A percentile compares a stretch with the other conserved stretches of the same genome.
Evolutionary conservation across 2,888 invertebrate species (phyloP).

Genomic region (Acrobasis suavella): DNA sequence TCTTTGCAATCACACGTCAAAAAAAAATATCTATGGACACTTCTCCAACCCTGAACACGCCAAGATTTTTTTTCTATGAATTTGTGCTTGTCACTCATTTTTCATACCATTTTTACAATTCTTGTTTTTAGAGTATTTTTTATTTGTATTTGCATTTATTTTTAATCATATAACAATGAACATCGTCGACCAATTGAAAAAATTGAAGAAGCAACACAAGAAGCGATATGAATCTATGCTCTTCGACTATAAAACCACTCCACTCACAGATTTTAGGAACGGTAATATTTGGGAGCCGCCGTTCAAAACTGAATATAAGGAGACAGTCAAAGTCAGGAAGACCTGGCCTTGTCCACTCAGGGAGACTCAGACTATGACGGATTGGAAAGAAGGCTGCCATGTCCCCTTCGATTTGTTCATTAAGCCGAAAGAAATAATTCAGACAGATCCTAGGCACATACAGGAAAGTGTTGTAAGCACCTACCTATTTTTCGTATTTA

Average conservation of each 20-base stretch:
- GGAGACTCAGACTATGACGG: slow-evolving; percentile 41
- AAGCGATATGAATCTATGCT: slow-evolving; percentile 37
- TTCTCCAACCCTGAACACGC: too few relatives aligned
- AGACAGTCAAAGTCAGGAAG: slow-evolving; percentile 30
- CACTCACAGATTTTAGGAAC: slow-evolving; percentile 36
- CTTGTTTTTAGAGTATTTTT: neutral
- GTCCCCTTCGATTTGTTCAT: slow-evolving; percentile 40
- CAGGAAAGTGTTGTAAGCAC: slow-evolving; percentile 50
- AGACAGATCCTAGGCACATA: slow-evolving; percentile 38
- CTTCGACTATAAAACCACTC: slow-evolving; percentile 43
- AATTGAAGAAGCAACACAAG: neutral
- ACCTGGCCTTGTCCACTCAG: slow-evolving; percentile 36
- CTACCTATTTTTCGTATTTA: neutral
- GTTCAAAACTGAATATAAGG: slow-evolving; percentile 35
- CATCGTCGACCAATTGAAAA: neutral
- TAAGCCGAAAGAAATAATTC: slow-evolving; percentile 40
- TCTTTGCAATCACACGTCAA: too few relatives aligned
- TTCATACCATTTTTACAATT: neutral
- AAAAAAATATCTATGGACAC: too few relatives aligned
- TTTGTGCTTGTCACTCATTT: neutral
- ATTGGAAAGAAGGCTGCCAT: slow-evolving; percentile 36
- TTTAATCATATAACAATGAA: neutral
- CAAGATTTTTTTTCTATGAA: too few relatives aligned
- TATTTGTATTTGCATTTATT: neutral
- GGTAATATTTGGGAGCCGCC: slow-evolving; percentile 27